phyloP scores from a whole-genome alignment of 2,113 vertebrate species.

The Choloepus hoffmanni region DNA sequence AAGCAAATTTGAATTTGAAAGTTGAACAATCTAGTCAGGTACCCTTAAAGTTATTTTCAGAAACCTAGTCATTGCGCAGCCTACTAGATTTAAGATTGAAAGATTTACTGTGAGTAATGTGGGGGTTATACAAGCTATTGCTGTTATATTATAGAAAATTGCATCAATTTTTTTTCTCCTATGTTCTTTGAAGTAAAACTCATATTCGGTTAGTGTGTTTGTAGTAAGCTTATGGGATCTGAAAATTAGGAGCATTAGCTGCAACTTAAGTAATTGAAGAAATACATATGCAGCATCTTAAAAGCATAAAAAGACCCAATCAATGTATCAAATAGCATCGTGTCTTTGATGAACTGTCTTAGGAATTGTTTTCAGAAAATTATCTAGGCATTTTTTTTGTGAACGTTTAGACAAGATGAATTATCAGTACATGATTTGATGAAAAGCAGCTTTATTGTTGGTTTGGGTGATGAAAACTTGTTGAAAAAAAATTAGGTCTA shows the following conservation, averaged over 20 bases:
- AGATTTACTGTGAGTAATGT: background rate
- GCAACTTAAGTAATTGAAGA: conserved; percentile 61
- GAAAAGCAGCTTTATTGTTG: conserved; percentile 49
- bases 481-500: background rate
- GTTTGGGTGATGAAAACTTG: conserved; percentile 47
- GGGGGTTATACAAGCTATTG: background rate
- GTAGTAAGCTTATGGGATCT: conserved; percentile 47
- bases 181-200: conserved; percentile 61
- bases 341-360: conserved; percentile 48
- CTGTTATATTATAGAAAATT: background rate
- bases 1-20: conserved; percentile 48
- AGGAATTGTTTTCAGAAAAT: conserved; percentile 49
- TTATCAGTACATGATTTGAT: conserved; percentile 6
- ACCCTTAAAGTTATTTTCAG: conserved; percentile 45
- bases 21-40: conserved; percentile 8
- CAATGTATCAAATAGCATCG: conserved; percentile 41
- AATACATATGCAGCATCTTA: conserved; percentile 41
- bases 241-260: conserved; percentile 52
- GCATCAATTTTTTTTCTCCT: background rate
- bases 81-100: conserved; percentile 40
- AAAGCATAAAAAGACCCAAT: conserved; percentile 41
- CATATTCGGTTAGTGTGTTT: conserved; percentile 61
- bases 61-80: background rate
- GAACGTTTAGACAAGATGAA: conserved; percentile 35
- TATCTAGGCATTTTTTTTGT: background rate